Evolutionary conservation across 2,113 vertebrate species (phyloP).

Genomic region (Cranoglanis bouderius): DNA sequence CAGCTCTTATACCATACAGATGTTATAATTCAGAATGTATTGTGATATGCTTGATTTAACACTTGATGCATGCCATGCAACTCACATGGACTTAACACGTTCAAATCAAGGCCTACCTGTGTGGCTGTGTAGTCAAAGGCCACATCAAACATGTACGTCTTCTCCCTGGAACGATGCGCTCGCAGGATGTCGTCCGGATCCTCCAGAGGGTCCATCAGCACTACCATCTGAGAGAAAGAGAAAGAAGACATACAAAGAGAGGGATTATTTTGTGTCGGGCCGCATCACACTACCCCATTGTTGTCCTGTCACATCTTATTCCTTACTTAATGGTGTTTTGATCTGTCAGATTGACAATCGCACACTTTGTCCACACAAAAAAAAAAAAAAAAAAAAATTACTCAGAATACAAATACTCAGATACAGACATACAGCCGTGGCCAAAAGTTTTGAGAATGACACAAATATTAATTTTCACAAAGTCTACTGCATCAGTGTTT

Average conservation of each 20-base stretch:
- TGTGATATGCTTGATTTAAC: not conserved
- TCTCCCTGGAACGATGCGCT: conserved; percentile 85
- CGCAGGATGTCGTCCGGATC: conserved; percentile 83
- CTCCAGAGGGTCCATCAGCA: conserved; percentile 89
- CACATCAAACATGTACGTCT: conserved; percentile 88
- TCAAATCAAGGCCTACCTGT: conserved; percentile 73
- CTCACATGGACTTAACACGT: not conserved
- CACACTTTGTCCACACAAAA: not conserved
- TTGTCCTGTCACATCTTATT: not conserved
- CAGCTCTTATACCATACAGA: not conserved
- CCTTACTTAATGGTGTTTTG: conserved; percentile 2
- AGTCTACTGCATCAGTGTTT: too few relatives aligned
- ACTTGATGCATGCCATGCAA: not conserved
- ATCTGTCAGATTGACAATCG: not conserved
- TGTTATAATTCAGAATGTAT: not conserved
- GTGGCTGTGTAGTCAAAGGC: conserved; percentile 86
- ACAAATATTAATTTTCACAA: too few relatives aligned
- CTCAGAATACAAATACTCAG: not conserved
- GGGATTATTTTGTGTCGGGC: not conserved
- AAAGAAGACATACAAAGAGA: not conserved
- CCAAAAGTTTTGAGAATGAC: not conserved
- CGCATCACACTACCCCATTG: too few relatives aligned
- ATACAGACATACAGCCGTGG: not conserved
- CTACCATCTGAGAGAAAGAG: conserved; percentile 78
- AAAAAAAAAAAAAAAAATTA: not conserved